phyloP scores from a whole-genome alignment of 2,113 vertebrate genomes.

The Odobenus rosmarus region DNA sequence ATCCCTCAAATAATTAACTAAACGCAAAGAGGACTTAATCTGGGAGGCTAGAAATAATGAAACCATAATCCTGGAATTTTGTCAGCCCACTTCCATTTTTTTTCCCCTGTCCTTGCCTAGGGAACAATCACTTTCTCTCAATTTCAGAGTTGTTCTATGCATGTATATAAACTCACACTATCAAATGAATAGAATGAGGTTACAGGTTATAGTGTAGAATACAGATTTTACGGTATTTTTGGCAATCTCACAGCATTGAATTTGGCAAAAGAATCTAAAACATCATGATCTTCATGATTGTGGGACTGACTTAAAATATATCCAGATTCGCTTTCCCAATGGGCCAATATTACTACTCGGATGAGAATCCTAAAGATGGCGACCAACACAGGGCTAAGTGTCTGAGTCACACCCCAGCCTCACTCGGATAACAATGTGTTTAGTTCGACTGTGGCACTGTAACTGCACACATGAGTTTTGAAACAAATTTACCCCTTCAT shows the following conservation, averaged over 20 bases:
- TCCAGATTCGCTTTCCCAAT: background rate
- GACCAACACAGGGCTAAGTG: background rate
- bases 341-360: background rate
- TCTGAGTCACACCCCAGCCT: background rate
- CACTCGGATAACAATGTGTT: background rate
- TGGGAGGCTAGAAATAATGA: background rate
- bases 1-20: constrained; percentile 28
- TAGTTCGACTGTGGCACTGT: background rate
- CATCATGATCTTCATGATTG: background rate
- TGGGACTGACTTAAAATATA: constrained; percentile 16
- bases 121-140: background rate
- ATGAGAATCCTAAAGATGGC: background rate
- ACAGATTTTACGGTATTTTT: background rate
- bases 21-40: background rate
- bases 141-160: background rate
- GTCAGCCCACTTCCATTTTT: background rate
- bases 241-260: background rate
- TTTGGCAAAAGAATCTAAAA: constrained; percentile 5
- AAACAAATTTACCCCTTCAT: constrained; percentile 48
- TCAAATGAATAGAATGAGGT: background rate
- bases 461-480: background rate
- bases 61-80: background rate
- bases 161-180: background rate
- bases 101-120: background rate
- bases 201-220: background rate